Evolutionary conservation across 2,888 invertebrate genomes (phyloP), one percentile per base, ranked within the genome.

Genomic region (Drosophila helvetica): DNA sequence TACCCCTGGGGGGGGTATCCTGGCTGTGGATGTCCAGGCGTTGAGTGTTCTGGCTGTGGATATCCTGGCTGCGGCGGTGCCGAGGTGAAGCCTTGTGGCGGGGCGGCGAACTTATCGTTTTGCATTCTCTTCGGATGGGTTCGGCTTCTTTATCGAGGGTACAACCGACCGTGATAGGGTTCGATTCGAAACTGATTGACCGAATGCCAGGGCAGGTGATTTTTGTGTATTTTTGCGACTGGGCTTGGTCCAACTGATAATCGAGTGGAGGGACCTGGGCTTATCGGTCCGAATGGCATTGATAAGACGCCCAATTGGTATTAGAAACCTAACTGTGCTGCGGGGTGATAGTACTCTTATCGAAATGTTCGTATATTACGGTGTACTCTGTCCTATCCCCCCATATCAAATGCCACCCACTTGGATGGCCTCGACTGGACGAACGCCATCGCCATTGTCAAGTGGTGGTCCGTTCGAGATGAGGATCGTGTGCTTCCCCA

Each of bases 31-130:
- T 79, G 59, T 1, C 65, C 80, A 7, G 46, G 61, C 18, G 47
- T 2, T 27, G 27, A 27, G 27, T 8, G 17, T 30, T 55, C n/a
- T 27, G 46, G 57, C 19, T 54, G 72, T 0, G 45, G 53, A 19
- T 67, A 19, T 30, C 55, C 48, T 17, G 46, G 18, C 42, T 61
- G 59, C 17, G 57, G 38, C 4, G 25, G 63, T 18, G 68, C 74
- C 18, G 61, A 46, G 18, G 62, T 7, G n/a, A 56, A 71, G 1
- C 57, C 77, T 15, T 69, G 25, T 50, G 62, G 60, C 27, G 77
- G 52, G 9, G 63, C 38, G 5, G 25, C n/a, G 46, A 59, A 57
- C 30, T 71, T 75, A 8, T 77, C 84, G 55, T 65, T 72, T 17
- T 75, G 47, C 86, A 82, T 82, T 51, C 8, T 27, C 30, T 3